Base-by-base conservation (phyloP, 2,113 vertebrate genomes). In the Corythoichthys intestinalis region DNA sequence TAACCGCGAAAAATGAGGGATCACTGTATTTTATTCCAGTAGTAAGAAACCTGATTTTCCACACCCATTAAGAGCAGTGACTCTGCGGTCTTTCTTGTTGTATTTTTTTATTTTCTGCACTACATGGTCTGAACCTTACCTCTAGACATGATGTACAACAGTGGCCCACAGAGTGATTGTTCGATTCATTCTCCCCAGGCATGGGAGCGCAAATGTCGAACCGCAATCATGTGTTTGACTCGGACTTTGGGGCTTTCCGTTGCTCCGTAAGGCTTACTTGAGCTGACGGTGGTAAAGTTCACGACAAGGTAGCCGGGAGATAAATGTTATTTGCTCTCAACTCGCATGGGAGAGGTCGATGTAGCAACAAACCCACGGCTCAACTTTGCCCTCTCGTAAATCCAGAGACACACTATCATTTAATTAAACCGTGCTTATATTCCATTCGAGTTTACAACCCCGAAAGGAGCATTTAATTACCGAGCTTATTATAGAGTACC, bases 401-500 rank as follows among this genome's bases (percentile, higher is more conserved):
- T 65, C 48, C 44, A 54, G 39, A 49, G n/a, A 35, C 44, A 44
- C 15, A 39, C 7, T 38, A 47, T 48, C 13, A 50, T 34, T 62
- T 63, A 20, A 52, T 63, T 41, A 44, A 17, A 9, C 37, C 37
- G 41, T 5, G 8, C 14, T 56, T 44, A 54, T 14, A 38, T 63
- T 63, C 28, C 59, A 47, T 63, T 37, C 4, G 44, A 53, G 41
- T 39, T 62, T 28, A 41, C 28, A 44, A 49, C 52, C 47, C 52
- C 13, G 56, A 46, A 15, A 44, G 65, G 41, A 48, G 11, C 17
- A 46, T 66, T 73, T 73, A 74, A 70, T 70, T 72, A 39, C 59
- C 37, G 11, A 70, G 4, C 66, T 38, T 75, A 50, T 75, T 70
- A 70, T 69, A 57, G 60, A 49, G 70, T 46, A 34, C 28, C 69